Evolutionary conservation across 1,140 invertebrate species (phyloP).

Genomic region (Globodera ellingtonae): DNA sequence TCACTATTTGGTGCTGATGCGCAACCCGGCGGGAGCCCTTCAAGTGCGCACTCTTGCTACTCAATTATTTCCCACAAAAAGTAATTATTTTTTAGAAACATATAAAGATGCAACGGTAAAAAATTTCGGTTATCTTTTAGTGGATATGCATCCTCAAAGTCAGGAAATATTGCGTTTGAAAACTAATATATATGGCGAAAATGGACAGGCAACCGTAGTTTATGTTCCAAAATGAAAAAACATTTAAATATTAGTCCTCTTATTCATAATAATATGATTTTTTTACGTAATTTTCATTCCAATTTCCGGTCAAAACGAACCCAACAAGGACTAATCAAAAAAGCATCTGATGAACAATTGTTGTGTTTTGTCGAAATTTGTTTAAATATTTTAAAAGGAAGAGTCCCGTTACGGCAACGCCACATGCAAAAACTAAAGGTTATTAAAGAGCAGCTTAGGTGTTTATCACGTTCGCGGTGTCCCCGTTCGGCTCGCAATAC

Average conservation of each 20-base stretch:
- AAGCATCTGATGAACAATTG: constrained; percentile 21
- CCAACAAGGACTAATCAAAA: neutral
- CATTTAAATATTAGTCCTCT: neutral
- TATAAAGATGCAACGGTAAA: constrained; percentile 30
- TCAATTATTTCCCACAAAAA: constrained; percentile 36
- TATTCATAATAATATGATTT: constrained; percentile 11
- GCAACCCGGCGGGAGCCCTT: constrained; percentile 35
- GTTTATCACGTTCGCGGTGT: constrained; percentile 20
- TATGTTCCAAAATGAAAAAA: constrained; percentile 36
- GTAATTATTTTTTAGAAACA: constrained; percentile 28
- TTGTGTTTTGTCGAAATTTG: constrained; percentile 28
- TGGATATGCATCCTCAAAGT: constrained; percentile 31
- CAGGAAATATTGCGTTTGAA: constrained; percentile 15
- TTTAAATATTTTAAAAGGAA: constrained; percentile 32
- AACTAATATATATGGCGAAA: constrained; percentile 30
- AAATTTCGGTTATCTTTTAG: constrained; percentile 27
- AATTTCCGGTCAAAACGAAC: neutral
- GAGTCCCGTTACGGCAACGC: constrained; percentile 3
- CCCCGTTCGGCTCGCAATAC: constrained; percentile 16
- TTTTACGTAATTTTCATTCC: neutral
- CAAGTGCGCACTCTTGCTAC: constrained; percentile 35
- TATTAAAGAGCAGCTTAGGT: constrained; percentile 17
- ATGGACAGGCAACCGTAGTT: constrained; percentile 12
- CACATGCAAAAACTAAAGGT: neutral
- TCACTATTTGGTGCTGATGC: constrained; percentile 43